phyloP scores from a whole-genome alignment of 2,888 invertebrate genomes.

The Beris morrisii region DNA sequence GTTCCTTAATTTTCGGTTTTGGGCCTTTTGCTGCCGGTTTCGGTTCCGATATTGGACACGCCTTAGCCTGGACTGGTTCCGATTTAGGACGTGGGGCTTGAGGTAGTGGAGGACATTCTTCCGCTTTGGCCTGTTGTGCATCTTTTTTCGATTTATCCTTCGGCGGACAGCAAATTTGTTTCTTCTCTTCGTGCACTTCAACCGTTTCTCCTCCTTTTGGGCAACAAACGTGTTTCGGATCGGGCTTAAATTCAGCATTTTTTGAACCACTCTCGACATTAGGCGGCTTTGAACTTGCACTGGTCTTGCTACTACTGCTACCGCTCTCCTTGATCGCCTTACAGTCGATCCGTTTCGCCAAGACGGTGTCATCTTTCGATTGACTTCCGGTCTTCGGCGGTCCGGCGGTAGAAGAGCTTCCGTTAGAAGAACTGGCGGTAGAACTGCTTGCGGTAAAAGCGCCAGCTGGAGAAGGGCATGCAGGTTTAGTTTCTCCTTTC shows the following conservation, averaged over 20 bases:
- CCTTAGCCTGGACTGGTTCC: neutral
- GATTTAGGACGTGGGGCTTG: neutral
- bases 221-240: conserved; percentile 16
- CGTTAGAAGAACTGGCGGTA: too few relatives aligned
- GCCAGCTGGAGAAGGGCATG: too few relatives aligned
- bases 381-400: too few relatives aligned
- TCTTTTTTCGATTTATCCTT: conserved; percentile 7
- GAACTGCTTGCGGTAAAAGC: too few relatives aligned
- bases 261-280: too few relatives aligned
- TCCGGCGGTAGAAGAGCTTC: too few relatives aligned
- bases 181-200: neutral
- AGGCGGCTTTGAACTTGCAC: too few relatives aligned
- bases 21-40: neutral
- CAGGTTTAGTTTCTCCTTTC: too few relatives aligned
- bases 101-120: neutral
- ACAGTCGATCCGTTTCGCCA: too few relatives aligned
- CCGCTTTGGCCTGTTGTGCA: neutral
- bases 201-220: neutral
- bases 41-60: neutral
- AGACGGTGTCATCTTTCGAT: too few relatives aligned
- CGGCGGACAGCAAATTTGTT: conserved; percentile 15
- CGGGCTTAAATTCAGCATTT: neutral
- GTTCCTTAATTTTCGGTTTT: neutral
- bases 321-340: too few relatives aligned
- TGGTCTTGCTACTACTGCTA: too few relatives aligned